Evolutionary conservation across 2,888 invertebrate species (phyloP), one percentile per base, ranked within the genome.

Genomic region (Eledona agricola): DNA sequence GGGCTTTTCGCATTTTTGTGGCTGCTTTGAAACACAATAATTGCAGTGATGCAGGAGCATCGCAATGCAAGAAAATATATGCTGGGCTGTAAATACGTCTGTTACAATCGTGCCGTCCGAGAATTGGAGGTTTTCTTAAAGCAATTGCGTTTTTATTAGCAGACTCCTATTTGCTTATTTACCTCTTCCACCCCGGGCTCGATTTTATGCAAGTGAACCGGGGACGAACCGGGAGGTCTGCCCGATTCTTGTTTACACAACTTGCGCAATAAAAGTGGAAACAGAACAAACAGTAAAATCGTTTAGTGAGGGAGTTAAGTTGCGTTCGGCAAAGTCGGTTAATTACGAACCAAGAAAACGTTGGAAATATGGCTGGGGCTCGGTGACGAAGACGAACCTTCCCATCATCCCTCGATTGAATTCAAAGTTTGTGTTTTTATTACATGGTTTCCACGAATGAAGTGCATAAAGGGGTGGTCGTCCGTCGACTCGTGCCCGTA

Each of bases 181-280:
- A n/a, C n/a, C 55, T 55, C 38, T 38, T 55, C 46, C 56, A 45
- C 56, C 50, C 45, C 52, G 40, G 53, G 50, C 52, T 35, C 20
- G 40, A 42, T 38, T 46, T 35, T 52, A 40, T 45, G 42, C 46
- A 51, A 47, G 43, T 35, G 45, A 42, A 49, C 26, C 20, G 52
- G 43, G 43, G 35, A 43, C 47, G 49, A 37, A 49, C 37, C 40
- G 37, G 37, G 46, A 45, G 49, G 46, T 56, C 51, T 40, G 51
- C n/a, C n/a, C n/a, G 45, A 51, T 31, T 53, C 34, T 12, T 45
- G 45, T 45, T 45, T 45, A 53, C 53, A 51, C 53, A 40, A 54
- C 50, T 53, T 57, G 53, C 53, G 57, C 51, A 57, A 57, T 57
- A 57, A 57, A 57, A 54, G 57, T 54, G 43, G 57, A 57, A 57